phyloP scores from a whole-genome alignment of 2,113 vertebrate genomes.

The Oplegnathus fasciatus region DNA sequence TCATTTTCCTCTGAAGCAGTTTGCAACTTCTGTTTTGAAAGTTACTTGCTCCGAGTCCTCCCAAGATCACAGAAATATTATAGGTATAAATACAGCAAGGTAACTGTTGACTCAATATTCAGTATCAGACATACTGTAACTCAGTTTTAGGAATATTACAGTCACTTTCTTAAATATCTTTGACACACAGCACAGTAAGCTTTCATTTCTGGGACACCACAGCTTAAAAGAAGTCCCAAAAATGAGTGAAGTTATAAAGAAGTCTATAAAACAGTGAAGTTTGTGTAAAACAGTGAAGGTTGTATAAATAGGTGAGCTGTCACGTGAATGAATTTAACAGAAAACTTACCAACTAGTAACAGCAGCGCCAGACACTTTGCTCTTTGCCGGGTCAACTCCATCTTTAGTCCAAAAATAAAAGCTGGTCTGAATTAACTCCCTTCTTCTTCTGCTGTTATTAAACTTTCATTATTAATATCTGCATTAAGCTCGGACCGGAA shows the following conservation, averaged over 20 bases:
- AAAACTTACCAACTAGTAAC: conserved; percentile 60
- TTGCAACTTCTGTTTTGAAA: background rate
- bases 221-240: too few species aligned
- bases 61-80: background rate
- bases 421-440: background rate
- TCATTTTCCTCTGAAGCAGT: background rate
- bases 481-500: background rate
- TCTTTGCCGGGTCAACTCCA: conserved; percentile 26
- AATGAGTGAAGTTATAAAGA: too few species aligned
- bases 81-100: background rate
- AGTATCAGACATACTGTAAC: background rate
- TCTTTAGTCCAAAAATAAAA: conserved; percentile 25
- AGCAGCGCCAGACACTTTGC: conserved; percentile 35
- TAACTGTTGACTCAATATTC: background rate
- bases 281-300: too few species aligned
- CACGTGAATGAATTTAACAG: background rate
- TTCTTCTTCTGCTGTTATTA: background rate
- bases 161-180: background rate
- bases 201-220: background rate
- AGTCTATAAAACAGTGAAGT: too few species aligned
- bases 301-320: background rate
- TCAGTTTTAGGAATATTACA: too few species aligned
- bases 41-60: background rate
- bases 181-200: background rate
- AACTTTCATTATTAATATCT: background rate